Evolutionary conservation across 2,113 vertebrate genomes (phyloP).

Genomic region (Hystrix brachyura): DNA sequence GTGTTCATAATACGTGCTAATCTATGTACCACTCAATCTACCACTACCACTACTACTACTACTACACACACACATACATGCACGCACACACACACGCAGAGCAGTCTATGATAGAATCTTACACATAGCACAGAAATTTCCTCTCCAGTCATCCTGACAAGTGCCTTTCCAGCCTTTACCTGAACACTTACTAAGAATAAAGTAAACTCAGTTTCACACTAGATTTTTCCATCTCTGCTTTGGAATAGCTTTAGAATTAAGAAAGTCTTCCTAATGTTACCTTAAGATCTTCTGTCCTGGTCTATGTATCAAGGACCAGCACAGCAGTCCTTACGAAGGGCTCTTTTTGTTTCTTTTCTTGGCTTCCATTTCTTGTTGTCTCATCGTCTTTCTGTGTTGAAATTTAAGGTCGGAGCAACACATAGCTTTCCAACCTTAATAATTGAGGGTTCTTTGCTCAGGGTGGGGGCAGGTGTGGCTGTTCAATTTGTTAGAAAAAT

Average conservation of each 20-base stretch:
- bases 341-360: constrained; percentile 7
- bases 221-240: neutral
- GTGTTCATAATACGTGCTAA: neutral
- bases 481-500: constrained; percentile 12
- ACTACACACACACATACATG: neutral
- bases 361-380: neutral
- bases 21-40: neutral
- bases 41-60: neutral
- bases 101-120: neutral
- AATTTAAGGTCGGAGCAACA: constrained; percentile 38
- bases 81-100: fast-evolving
- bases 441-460: constrained; percentile 17
- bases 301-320: neutral
- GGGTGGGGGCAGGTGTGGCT: neutral
- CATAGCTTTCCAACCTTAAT: neutral
- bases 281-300: neutral
- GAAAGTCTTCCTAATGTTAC: neutral
- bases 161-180: neutral
- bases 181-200: neutral
- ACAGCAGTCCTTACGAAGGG: neutral
- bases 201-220: neutral
- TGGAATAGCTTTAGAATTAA: neutral
- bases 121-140: neutral
- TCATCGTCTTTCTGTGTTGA: constrained; percentile 8
- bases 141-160: neutral